Conservation (phyloP, 2,113 vertebrate species). For the Connochaetes taurinus region DNA sequence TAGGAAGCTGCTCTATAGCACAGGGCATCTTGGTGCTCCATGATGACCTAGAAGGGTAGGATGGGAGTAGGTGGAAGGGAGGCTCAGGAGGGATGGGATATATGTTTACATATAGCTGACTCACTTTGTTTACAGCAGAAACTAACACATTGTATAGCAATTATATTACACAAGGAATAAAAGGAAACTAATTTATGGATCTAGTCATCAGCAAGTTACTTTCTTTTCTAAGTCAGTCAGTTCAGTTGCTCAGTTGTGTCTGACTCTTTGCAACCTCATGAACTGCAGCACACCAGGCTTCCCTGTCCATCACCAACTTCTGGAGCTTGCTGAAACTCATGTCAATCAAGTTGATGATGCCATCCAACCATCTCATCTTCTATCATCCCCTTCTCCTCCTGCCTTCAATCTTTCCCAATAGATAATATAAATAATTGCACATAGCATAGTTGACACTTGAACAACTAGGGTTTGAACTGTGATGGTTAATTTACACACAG, state of each 20-base stretch:
- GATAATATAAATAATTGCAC: not conserved
- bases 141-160: not conserved
- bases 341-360: not conserved
- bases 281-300: not conserved
- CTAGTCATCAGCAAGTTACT: not conserved
- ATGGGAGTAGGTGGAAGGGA: not conserved
- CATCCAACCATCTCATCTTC: not conserved
- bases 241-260: not conserved
- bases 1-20: not conserved
- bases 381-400: not conserved
- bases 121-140: not conserved
- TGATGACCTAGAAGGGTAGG: not conserved
- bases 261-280: not conserved
- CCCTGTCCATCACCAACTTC: not conserved
- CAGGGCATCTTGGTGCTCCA: not conserved
- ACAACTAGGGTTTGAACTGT: not conserved
- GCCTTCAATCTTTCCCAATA: not conserved
- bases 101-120: not conserved
- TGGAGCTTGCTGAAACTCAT: not conserved
- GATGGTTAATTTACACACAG: not conserved
- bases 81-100: not conserved
- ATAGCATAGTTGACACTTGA: not conserved
- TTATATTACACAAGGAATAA: not conserved
- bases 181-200: not conserved
- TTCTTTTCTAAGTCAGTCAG: not conserved